These are phyloP conservation scores for Sorex fumeus DNA, from an alignment of 2,113 vertebrate species.

Conservation along the genomic window DNA sequence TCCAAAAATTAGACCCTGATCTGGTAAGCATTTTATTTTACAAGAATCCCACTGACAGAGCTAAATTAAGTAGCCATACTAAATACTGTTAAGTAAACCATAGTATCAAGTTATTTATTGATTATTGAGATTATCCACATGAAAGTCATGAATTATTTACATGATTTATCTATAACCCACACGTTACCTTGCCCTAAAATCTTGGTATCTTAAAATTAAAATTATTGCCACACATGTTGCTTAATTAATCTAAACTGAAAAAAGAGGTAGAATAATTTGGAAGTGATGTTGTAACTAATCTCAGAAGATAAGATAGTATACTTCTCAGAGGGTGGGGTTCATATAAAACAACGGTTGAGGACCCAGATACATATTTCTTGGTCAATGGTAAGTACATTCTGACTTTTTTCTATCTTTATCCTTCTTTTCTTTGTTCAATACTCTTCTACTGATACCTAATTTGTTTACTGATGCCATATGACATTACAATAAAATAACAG, in stretches of 20 bases:
- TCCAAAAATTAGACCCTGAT: neutral
- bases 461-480: neutral
- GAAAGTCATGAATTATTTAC: neutral
- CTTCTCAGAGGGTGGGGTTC: neutral
- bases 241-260: neutral
- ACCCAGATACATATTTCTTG: neutral
- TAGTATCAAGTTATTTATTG: neutral
- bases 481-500: neutral
- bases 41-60: neutral
- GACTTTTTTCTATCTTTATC: neutral
- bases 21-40: neutral
- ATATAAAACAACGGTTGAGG: neutral
- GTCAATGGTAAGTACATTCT: neutral
- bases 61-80: conserved; percentile 3
- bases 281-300: neutral
- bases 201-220: neutral
- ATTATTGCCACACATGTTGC: neutral
- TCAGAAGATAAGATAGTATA: neutral
- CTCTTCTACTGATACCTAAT: neutral
- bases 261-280: neutral
- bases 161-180: neutral
- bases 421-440: neutral
- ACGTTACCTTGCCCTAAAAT: neutral
- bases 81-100: neutral
- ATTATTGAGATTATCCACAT: neutral